These are phyloP conservation scores for Trachelus troglodyta DNA, from an alignment of 2,888 invertebrate species.

Conservation along the genomic window DNA sequence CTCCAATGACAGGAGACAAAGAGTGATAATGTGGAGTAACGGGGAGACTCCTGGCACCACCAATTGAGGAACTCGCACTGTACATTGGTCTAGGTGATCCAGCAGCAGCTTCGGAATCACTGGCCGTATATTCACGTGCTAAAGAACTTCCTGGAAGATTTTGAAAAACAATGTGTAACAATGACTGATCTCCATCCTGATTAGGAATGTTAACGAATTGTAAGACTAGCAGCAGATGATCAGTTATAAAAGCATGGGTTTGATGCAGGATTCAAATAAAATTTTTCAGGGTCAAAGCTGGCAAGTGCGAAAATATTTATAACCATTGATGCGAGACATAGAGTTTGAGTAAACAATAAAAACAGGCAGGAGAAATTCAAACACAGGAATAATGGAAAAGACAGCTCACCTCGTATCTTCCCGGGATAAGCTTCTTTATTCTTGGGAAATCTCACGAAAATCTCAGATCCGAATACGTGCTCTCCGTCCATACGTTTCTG, in stretches of 20 bases:
- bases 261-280: neutral
- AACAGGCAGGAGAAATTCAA: neutral
- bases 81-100: slow-evolving; percentile 60
- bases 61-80: slow-evolving; percentile 50
- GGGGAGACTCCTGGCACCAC: slow-evolving; percentile 59
- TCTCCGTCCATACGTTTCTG: slow-evolving; percentile 87
- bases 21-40: slow-evolving; percentile 59
- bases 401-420: slow-evolving; percentile 52
- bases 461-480: slow-evolving; percentile 83
- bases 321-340: neutral
- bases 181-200: neutral
- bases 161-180: neutral
- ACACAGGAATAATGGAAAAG: neutral
- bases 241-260: neutral
- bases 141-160: slow-evolving; percentile 32
- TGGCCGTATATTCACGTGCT: slow-evolving; percentile 45
- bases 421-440: slow-evolving; percentile 47
- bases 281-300: neutral
- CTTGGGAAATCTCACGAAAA: slow-evolving; percentile 68
- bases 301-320: neutral
- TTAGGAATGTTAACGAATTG: neutral
- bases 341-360: neutral
- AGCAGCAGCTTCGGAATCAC: slow-evolving; percentile 52
- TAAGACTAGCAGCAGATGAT: neutral
- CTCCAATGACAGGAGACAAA: slow-evolving; percentile 54